Evolutionary conservation across 2,113 vertebrate genomes (phyloP), one percentile per base, ranked within the genome.

Genomic region (Pygoscelis antarcticus): DNA sequence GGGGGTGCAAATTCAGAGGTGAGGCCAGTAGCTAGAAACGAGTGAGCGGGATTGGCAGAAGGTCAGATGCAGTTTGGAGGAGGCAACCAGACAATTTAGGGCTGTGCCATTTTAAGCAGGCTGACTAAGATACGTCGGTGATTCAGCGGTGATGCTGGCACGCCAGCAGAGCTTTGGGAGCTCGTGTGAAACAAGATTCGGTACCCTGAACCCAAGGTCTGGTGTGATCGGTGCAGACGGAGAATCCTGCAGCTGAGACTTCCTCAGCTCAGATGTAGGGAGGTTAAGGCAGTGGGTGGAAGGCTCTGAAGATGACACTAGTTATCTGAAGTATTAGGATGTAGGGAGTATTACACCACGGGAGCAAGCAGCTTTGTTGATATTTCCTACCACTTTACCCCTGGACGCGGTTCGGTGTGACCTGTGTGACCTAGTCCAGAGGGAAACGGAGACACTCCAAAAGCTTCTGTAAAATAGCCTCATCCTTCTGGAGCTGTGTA

Each of bases 51-150:
- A 47, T 55, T 66, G 91, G 89, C 90, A 93, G 72, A 36, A 76
- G 83, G 89, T 94, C 93, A 85, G 78, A 72, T 47, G 49, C 72
- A 83, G 42, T 79, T 81, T 77, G 91, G 87, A 89, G 84, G 89
- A 89, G 70, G 83, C 58, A 87, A 19, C 15, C 47, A 92, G 94
- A 75, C 40, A 85, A 79, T 93, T 95, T 78, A 65, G 93, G 90
- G 74, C 87, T 84, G 55, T 85, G 87, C 94, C 58, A 15, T 94
- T 97, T 96, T 91, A 96, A 95, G 91, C 81, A 95, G 94, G 52
- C 92, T 97, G 92, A 95, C 92, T 95, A 95, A 90, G 87, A 49
- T 52, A 32, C 3, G 3, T 7, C 8, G 9, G 70, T 97, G 95
- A 96, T 79, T 97, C 96, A 97, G 93, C 19, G 9, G 86, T 5